These are phyloP conservation scores for Oligia latruncula DNA, from an alignment of 2,888 invertebrate species.

Conservation along the genomic window DNA sequence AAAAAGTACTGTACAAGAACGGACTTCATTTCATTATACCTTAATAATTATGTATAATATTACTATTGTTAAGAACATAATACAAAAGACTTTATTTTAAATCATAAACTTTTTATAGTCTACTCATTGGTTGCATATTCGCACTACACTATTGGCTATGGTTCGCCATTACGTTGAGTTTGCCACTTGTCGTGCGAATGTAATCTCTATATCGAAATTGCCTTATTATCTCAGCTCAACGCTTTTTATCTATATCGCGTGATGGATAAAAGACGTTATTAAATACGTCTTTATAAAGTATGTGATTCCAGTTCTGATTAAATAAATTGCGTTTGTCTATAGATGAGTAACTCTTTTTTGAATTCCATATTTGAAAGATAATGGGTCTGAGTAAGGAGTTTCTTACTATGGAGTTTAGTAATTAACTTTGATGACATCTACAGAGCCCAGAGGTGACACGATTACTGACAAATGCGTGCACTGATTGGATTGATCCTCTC, in stretches of 20 bases:
- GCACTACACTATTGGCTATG: constrained; percentile 1
- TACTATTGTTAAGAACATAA: background rate
- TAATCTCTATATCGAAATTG: constrained; percentile 46
- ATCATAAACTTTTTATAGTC: background rate
- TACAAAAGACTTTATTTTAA: background rate
- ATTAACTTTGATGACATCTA: background rate
- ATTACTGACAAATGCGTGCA: background rate
- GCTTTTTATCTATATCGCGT: constrained; percentile 54
- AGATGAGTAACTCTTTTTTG: background rate
- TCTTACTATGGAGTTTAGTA: background rate
- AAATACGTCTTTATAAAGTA: constrained; percentile 12
- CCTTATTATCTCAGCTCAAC: constrained; percentile 38
- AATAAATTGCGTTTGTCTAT: background rate
- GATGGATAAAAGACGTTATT: constrained; percentile 33
- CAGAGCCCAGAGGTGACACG: background rate
- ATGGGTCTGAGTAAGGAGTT: background rate
- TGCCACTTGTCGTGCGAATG: constrained; percentile 24
- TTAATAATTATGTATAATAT: background rate
- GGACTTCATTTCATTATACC: background rate
- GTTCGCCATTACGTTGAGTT: constrained; percentile 40
- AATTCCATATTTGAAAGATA: background rate
- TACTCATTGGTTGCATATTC: constrained; percentile 3
- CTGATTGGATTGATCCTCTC: background rate
- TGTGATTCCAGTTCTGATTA: background rate
- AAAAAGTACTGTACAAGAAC: background rate